Base-by-base conservation (phyloP, 2,888 invertebrate species). In the Luperina testacea region DNA sequence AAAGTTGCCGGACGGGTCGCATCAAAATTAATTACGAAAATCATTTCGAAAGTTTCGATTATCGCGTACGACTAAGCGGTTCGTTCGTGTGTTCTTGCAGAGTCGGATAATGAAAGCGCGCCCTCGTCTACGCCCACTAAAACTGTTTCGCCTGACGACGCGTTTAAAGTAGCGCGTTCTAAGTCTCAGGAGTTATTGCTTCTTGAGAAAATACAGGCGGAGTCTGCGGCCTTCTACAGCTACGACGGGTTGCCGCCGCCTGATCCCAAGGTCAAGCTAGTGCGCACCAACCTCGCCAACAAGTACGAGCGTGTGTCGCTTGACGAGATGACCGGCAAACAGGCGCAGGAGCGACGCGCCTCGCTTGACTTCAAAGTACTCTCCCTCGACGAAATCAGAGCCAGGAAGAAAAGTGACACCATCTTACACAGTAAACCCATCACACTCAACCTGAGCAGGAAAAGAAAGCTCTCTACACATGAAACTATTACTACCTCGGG, bases 61-160 rank as follows among this genome's bases (percentile, higher is more conserved):
- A 69, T 84, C 81, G 87, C 88, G 91, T 67, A 87, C 90, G 91
- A 93, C 90, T 95, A 93, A 95, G 93, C 93, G 94, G 91, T 92
- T 89, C 91, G 91, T 93, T 92, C 92, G 95, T 97, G 97, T 97
- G 97, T 98, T 98, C 97, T 98, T 98, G 97, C 98, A 98, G 98
- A 98, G 96, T 98, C 98, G 91, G 98, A 98, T 97, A 98, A 97
- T 94, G 98, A 98, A 97, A 98, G 98, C 94, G 97, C 97, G 88
- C 97, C 98, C 48, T 97, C 98, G 59, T 96, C 96, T 78, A 97
- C 97, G 86, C 98, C 98, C 82, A 96, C 95, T 83, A 97, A 97
- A 91, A 93, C 93, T 77, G 94, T 92, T 78, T 94, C 95, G 84
- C 85, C 93, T 48, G 96, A 95, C 68, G 94, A 94, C 72, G 93